Base-by-base conservation (phyloP, 2,113 vertebrate genomes). In the Cebidichthys violaceus region DNA sequence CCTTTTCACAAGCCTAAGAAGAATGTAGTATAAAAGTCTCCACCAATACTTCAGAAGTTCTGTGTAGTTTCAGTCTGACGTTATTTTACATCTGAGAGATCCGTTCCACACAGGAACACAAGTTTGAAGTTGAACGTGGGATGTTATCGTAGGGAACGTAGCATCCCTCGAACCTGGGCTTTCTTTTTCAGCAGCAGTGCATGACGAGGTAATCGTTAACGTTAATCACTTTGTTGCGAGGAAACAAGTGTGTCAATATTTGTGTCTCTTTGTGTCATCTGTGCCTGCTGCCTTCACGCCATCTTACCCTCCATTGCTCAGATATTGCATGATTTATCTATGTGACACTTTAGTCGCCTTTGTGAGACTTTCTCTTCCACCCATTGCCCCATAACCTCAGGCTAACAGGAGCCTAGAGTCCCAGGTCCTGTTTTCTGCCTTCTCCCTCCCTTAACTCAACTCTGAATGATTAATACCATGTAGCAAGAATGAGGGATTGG, bases 381-480 rank as follows among this genome's bases (percentile, higher is more conserved):
- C 62, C 45, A 3, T 39, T 67, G 85, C 69, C 47, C 78, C 67
- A 79, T 70, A 79, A 75, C 82, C 85, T 52, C 45, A 71, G 78
- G 89, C 86, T 71, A 55, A 74, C 37, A 77, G 57, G 62, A 69
- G 78, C 87, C 73, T 43, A 47, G 29, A 54, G 69, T 72, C 45
- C 55, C 24, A 39, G 14, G 66, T 57, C 54, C 52, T 0, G 65
- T 50, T 41, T 41, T 8, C 55, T 47, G 24, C 81, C 73, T 47
- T 64, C 79, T 47, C 60, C 70, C 78, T 67, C 81, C 18, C 64
- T 79, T 33, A 77, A 45, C 86, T 27, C 45, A 24, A 31, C 73
- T 77, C 79, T 90, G 57, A 92, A 90, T 90, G 86, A 92, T 92
- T 92, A 80, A 90, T 92, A 68, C 62, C 20, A 9, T 43, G 88